phyloP scores from a whole-genome alignment of 92 coral and sea anemone genomes.

The Parazoanthus swiftii region DNA sequence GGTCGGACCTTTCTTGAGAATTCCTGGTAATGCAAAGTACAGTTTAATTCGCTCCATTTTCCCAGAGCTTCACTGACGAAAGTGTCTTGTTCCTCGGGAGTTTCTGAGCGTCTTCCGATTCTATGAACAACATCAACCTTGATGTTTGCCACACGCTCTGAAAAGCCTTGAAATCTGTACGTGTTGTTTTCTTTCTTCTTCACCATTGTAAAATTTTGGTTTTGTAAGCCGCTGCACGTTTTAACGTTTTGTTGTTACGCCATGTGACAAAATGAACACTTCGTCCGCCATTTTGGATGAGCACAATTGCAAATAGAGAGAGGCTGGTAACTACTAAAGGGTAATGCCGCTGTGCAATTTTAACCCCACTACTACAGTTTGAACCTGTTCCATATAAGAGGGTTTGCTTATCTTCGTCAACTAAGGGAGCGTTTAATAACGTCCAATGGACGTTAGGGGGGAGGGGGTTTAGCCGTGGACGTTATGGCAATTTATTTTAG shows the following conservation, averaged over 20 bases:
- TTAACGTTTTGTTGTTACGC: constrained; percentile 22
- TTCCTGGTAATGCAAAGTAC: constrained; percentile 87
- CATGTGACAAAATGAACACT: constrained; percentile 30
- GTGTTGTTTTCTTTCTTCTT: constrained; percentile 75
- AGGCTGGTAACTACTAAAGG: neutral
- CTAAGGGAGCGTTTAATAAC: no score
- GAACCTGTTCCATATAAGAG: no score
- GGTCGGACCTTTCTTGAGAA: constrained; percentile 62
- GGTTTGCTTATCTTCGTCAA: no score
- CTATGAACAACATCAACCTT: constrained; percentile 84
- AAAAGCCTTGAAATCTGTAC: constrained; percentile 86
- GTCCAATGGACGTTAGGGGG: no score
- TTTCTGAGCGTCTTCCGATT: constrained; percentile 72
- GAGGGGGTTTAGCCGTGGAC: no score
- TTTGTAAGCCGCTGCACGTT: neutral
- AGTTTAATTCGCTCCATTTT: constrained; percentile 90
- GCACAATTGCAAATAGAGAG: neutral
- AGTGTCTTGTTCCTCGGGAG: constrained; percentile 91
- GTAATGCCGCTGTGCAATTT: neutral
- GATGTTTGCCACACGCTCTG: constrained; percentile 88
- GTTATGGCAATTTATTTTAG: no score
- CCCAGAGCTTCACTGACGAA: constrained; percentile 77
- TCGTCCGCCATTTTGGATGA: constrained; percentile 39
- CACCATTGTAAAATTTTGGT: constrained; percentile 54
- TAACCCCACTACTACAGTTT: no score